Conservation (phyloP, 2,888 invertebrate genomes). For the Diaperis boleti region DNA sequence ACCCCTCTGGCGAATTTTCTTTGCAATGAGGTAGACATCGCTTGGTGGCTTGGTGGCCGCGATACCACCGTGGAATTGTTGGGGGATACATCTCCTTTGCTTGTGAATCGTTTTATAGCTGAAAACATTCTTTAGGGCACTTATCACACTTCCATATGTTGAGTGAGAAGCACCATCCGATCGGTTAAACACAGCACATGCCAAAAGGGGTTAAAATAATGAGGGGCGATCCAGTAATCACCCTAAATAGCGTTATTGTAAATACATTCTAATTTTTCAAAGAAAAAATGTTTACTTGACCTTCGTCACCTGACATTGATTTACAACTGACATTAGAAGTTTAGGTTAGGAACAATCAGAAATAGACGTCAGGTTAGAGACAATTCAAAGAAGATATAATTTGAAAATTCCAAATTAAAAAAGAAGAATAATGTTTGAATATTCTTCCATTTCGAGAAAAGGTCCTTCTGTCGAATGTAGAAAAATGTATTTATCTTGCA, state of each 20-base stretch:
- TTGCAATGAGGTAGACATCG: slow-evolving; percentile 88
- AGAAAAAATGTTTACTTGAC: slow-evolving; percentile 22
- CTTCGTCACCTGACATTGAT: slow-evolving; percentile 11
- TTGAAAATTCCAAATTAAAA: too few relatives aligned
- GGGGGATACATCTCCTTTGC: slow-evolving; percentile 74
- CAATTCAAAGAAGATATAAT: too few relatives aligned
- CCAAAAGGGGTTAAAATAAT: neutral
- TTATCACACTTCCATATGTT: slow-evolving; percentile 26
- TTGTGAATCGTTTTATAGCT: slow-evolving; percentile 80
- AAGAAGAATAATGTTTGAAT: too few relatives aligned
- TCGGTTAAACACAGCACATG: neutral
- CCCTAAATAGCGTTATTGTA: neutral
- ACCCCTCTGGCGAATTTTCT: slow-evolving; percentile 95
- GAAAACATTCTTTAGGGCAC: slow-evolving; percentile 78
- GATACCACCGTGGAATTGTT: slow-evolving; percentile 68
- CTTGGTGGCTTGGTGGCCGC: slow-evolving; percentile 73
- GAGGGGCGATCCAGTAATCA: too few relatives aligned
- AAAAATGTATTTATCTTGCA: too few relatives aligned
- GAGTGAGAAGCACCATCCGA: neutral
- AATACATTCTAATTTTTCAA: slow-evolving; percentile 7
- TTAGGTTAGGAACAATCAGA: too few relatives aligned
- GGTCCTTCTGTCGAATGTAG: too few relatives aligned
- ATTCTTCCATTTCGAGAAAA: too few relatives aligned
- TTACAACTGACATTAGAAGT: slow-evolving; percentile 7
- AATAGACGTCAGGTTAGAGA: too few relatives aligned